These are phyloP conservation scores for Haemorhous mexicanus DNA, from an alignment of 2,113 vertebrate genomes.

Conservation along the genomic window DNA sequence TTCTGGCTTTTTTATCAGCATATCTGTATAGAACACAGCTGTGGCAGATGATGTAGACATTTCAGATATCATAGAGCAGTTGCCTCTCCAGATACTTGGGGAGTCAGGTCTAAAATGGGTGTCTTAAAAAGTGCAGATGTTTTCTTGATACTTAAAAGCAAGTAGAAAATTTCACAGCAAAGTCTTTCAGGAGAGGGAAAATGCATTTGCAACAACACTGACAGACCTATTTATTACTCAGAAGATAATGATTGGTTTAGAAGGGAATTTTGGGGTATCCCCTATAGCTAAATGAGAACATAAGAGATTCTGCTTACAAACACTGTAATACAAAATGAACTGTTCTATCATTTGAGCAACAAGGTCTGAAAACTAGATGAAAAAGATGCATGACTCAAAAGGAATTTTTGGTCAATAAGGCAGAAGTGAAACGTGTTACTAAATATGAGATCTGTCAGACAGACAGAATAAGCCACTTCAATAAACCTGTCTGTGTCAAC, in stretches of 20 bases:
- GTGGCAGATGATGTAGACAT: not conserved
- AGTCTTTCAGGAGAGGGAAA: not conserved
- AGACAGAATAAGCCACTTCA: not conserved
- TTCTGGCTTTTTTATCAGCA: not conserved
- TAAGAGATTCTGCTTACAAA: not conserved
- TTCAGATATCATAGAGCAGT: not conserved
- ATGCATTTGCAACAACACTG: not conserved
- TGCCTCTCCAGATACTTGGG: not conserved
- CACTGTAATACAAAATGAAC: not conserved
- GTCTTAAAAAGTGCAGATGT: not conserved
- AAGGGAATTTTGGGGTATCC: not conserved
- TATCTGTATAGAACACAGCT: not conserved
- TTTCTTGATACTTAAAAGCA: not conserved
- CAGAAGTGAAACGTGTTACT: not conserved
- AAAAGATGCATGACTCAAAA: not conserved
- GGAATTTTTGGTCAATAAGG: conserved; percentile 9
- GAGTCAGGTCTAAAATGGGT: not conserved
- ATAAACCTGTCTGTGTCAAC: not conserved
- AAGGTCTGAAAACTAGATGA: not conserved
- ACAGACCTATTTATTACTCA: not conserved
- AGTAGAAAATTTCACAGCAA: not conserved
- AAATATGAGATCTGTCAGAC: not conserved
- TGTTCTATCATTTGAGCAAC: not conserved
- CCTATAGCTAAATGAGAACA: not conserved
- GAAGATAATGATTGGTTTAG: not conserved